Percentiles rank a stretch among this genome's conserved stretches.
phyloP scores from a whole-genome alignment of 2,888 invertebrate species.

The Plusia festucae region DNA sequence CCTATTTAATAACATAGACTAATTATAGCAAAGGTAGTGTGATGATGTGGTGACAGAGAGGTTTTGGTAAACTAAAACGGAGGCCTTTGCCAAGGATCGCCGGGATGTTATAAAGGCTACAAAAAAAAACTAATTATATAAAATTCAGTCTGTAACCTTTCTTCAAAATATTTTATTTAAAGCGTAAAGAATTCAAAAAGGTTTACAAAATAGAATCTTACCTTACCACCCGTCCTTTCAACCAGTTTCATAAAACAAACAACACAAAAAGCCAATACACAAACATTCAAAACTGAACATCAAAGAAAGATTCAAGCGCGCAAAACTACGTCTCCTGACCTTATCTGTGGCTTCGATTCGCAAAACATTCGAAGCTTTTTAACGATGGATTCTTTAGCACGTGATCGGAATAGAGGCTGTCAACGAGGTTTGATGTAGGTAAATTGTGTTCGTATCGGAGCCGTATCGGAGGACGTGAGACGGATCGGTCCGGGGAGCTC shows the following conservation, averaged over 20 bases:
- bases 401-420: constrained; percentile 58
- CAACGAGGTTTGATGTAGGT: constrained; percentile 70
- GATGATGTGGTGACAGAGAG: no score
- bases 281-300: constrained; percentile 16
- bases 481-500: constrained; percentile 42
- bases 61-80: no score
- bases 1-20: no score
- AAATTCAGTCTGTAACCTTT: no score
- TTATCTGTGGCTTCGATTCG: constrained; percentile 27
- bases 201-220: no score
- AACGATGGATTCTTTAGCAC: constrained; percentile 59
- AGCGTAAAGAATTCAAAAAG: no score
- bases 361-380: constrained; percentile 49
- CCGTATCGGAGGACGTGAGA: constrained; percentile 49
- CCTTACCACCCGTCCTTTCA: no score
- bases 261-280: neutral
- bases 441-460: constrained; percentile 71
- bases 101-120: no score
- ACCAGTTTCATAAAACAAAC: neutral
- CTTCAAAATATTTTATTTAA: no score
- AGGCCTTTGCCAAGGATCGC: no score
- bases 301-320: constrained; percentile 22
- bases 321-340: constrained; percentile 23
- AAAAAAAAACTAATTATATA: no score
- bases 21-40: no score